Conservation (phyloP, 1,140 invertebrate genomes). For the Papilio aristodemus region DNA sequence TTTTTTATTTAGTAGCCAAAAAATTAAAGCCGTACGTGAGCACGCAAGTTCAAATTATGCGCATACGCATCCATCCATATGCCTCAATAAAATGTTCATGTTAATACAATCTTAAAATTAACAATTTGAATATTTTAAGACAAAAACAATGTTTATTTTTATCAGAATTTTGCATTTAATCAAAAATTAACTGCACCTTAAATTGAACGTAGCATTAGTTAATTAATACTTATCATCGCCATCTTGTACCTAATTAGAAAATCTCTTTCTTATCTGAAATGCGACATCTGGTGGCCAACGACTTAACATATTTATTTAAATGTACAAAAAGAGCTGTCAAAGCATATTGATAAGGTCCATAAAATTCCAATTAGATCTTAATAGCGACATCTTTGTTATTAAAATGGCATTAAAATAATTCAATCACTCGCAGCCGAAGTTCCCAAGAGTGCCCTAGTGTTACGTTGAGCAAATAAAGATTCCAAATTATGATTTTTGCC, state of each 20-base stretch:
- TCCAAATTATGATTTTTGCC: no score
- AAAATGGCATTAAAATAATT: neutral
- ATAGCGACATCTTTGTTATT: conserved; percentile 9
- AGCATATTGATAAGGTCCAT: neutral
- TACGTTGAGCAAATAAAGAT: no score
- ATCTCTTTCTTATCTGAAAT: neutral
- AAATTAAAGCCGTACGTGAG: neutral
- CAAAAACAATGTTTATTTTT: neutral
- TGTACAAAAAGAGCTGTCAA: neutral
- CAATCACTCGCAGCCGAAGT: no score
- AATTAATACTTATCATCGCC: neutral
- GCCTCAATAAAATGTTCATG: no score
- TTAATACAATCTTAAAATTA: no score
- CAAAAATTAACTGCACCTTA: neutral
- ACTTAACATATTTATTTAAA: neutral
- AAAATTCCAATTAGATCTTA: conserved; percentile 10
- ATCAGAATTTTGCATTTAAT: neutral
- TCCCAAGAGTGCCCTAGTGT: no score
- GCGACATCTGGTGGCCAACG: conserved; percentile 11
- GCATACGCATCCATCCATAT: conserved; percentile 2
- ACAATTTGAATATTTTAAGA: no score
- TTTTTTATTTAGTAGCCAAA: neutral
- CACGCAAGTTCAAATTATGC: neutral
- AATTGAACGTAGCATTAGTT: no score
- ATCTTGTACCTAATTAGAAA: neutral